A percentile compares a stretch with the other conserved stretches of the same genome.
Evolutionary conservation across 2,113 vertebrate genomes (phyloP).

Genomic region (Lucifuga dentata): DNA sequence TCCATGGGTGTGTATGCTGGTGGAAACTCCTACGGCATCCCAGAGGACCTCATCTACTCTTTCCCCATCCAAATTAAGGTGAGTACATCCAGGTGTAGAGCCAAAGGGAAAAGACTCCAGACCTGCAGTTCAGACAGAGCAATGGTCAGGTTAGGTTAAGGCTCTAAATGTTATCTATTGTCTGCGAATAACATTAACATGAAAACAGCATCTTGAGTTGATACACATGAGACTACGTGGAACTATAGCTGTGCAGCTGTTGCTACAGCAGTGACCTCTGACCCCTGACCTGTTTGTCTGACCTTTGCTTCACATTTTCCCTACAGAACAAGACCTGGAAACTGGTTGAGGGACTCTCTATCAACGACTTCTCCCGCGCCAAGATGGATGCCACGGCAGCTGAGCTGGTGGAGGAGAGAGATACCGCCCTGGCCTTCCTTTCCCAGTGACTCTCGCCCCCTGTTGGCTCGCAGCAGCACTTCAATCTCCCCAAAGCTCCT

Average conservation of each 20-base stretch:
- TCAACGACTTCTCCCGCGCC: conserved; percentile 94
- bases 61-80: conserved; percentile 97
- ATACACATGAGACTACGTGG: background rate
- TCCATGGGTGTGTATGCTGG: conserved; percentile 95
- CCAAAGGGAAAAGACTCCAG: too few species aligned
- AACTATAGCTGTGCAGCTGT: too few species aligned
- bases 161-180: too few species aligned
- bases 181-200: too few species aligned
- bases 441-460: conserved; percentile 86
- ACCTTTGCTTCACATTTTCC: background rate
- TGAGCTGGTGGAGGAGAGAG: conserved; percentile 93
- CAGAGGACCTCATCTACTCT: conserved; percentile 94
- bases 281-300: fast-evolving
- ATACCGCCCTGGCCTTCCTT: conserved; percentile 93
- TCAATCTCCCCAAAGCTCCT: conserved; percentile 71
- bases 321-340: conserved; percentile 94
- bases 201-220: too few species aligned
- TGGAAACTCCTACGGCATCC: conserved; percentile 91
- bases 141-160: too few species aligned
- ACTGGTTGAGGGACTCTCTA: conserved; percentile 89
- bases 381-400: conserved; percentile 94
- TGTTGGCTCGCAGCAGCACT: conserved; percentile 44
- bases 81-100: conserved; percentile 8
- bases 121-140: too few species aligned
- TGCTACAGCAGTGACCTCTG: background rate